phyloP scores from a whole-genome alignment of 2,113 vertebrate genomes.

The Oophaga pumilio region DNA sequence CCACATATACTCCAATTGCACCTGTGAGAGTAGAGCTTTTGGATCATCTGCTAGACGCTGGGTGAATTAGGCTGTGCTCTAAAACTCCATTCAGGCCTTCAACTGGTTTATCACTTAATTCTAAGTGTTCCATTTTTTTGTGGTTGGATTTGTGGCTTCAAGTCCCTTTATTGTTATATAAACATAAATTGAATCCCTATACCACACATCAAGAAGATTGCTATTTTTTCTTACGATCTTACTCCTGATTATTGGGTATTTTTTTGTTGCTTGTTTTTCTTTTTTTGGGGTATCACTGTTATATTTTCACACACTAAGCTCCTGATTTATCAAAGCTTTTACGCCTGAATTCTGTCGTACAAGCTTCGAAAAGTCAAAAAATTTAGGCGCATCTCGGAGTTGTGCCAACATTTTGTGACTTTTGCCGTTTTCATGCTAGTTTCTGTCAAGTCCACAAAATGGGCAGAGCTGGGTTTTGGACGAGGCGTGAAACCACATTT shows the following conservation, averaged over 20 bases:
- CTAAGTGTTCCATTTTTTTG: slow-evolving; percentile 9
- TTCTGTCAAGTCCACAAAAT: too few relatives aligned
- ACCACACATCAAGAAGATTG: not conserved
- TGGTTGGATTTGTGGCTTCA: not conserved
- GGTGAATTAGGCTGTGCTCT: slow-evolving; percentile 51
- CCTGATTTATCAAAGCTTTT: too few relatives aligned
- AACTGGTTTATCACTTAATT: slow-evolving; percentile 29
- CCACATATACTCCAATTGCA: slow-evolving; percentile 51
- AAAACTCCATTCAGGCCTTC: slow-evolving; percentile 49
- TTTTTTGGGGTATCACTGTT: slow-evolving; percentile 15
- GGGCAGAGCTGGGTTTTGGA: too few relatives aligned
- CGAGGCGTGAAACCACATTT: too few relatives aligned
- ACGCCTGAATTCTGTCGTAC: too few relatives aligned
- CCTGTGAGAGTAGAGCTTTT: slow-evolving; percentile 51
- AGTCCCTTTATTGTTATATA: slow-evolving; percentile 31
- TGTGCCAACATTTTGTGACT: too few relatives aligned
- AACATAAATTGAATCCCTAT: slow-evolving; percentile 20
- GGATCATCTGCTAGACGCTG: slow-evolving; percentile 45
- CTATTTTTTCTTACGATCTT: not conserved
- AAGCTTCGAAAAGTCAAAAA: too few relatives aligned
- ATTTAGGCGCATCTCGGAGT: too few relatives aligned
- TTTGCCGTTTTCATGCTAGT: too few relatives aligned
- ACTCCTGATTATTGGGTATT: not conserved
- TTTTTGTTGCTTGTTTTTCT: not conserved
- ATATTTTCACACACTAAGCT: not conserved